These are phyloP conservation scores for Halichoerus grypus DNA, from an alignment of 2,113 vertebrate genomes.

Conservation along the genomic window DNA sequence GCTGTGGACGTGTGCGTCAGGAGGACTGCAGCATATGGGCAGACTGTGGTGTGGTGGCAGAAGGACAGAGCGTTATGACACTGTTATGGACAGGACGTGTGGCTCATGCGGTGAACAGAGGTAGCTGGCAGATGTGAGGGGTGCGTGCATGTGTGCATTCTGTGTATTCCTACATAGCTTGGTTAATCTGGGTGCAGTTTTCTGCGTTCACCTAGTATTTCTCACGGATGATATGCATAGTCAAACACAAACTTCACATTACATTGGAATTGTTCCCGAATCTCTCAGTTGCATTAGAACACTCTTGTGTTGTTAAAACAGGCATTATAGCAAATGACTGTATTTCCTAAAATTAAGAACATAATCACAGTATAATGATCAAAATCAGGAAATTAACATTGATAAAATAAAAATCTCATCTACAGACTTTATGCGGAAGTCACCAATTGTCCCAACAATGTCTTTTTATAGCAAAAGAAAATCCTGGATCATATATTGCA, in stretches of 20 bases:
- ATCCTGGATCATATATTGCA: neutral
- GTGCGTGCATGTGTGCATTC: neutral
- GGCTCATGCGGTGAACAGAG: neutral
- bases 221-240: constrained; percentile 33
- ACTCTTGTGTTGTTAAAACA: neutral
- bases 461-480: constrained; percentile 64
- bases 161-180: neutral
- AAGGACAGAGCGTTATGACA: neutral
- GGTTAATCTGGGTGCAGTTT: neutral
- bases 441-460: neutral
- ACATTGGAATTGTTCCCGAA: neutral
- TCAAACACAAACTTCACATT: constrained; percentile 42
- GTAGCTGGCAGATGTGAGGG: neutral
- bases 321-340: neutral
- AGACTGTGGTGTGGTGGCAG: neutral
- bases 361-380: neutral
- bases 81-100: neutral
- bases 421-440: constrained; percentile 37
- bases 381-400: constrained; percentile 57
- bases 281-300: neutral
- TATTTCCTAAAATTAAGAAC: constrained; percentile 22
- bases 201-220: constrained; percentile 23
- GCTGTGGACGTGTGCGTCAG: neutral
- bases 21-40: neutral
- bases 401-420: constrained; percentile 33